A percentile compares a stretch with the other conserved stretches of the same genome.
These are phyloP conservation scores for Prionailurus bengalensis DNA, from an alignment of 2,113 vertebrate species.

Conservation along the genomic window DNA sequence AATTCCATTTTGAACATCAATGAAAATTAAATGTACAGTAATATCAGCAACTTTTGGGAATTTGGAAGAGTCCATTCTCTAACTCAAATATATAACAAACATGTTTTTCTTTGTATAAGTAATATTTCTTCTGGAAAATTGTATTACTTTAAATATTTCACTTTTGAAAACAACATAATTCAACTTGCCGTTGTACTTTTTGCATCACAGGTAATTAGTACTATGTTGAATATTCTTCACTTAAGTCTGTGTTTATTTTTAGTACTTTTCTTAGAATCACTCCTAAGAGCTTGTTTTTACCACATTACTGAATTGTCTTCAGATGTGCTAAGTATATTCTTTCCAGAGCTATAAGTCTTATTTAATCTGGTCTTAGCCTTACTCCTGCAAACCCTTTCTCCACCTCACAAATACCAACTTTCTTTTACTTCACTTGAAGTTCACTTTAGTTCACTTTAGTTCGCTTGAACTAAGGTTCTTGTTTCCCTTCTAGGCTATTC, in stretches of 20 bases:
- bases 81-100: not conserved
- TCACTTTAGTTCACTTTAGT: no score
- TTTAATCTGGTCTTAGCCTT: not conserved
- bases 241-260: not conserved
- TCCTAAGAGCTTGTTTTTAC: not conserved
- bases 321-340: not conserved
- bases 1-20: not conserved
- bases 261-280: not conserved
- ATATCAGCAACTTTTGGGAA: not conserved
- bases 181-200: not conserved
- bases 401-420: not conserved
- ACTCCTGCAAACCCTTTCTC: not conserved
- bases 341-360: not conserved
- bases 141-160: not conserved
- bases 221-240: not conserved
- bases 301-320: not conserved
- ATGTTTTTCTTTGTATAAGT: not conserved
- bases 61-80: not conserved
- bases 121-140: not conserved
- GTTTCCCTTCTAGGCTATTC: not conserved
- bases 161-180: not conserved
- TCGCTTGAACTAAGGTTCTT: not conserved
- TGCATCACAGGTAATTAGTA: not conserved
- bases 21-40: not conserved
- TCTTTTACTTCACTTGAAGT: not conserved